A percentile compares a stretch with the other conserved stretches of the same genome.
These are phyloP conservation scores for Acrobasis suavella DNA, from an alignment of 2,888 invertebrate species.

Conservation along the genomic window DNA sequence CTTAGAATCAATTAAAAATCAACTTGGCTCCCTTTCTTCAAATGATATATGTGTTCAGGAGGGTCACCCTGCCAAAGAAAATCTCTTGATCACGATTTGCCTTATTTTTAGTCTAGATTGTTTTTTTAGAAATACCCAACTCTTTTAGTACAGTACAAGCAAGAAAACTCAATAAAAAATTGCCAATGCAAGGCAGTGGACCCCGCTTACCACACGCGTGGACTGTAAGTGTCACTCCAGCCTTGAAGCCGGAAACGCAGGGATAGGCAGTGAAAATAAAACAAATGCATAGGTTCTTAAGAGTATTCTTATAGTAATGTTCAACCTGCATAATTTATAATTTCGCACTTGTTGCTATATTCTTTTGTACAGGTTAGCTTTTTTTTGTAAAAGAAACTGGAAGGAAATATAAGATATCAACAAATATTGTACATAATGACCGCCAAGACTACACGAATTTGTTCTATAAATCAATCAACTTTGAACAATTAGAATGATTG, in stretches of 20 bases:
- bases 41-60: no score
- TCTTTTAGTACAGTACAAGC: no score
- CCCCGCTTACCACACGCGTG: no score
- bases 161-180: no score
- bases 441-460: constrained; percentile 5
- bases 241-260: constrained; percentile 9
- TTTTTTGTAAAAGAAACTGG: constrained; percentile 41
- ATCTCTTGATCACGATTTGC: no score
- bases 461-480: background rate
- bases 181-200: no score
- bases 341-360: constrained; percentile 36
- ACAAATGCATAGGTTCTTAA: constrained; percentile 60
- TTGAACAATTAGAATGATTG: background rate
- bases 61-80: no score
- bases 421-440: constrained; percentile 23
- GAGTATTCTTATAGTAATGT: constrained; percentile 65
- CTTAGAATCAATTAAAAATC: no score
- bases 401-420: constrained; percentile 40
- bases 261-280: constrained; percentile 53
- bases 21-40: no score
- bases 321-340: constrained; percentile 52
- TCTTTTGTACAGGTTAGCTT: constrained; percentile 32
- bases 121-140: no score
- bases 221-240: no score
- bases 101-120: no score